Percentiles rank a stretch among this genome's conserved stretches.
These are phyloP conservation scores for Cataglyphis rosenhaueri DNA, from an alignment of 2,888 invertebrate genomes.

Conservation along the genomic window DNA sequence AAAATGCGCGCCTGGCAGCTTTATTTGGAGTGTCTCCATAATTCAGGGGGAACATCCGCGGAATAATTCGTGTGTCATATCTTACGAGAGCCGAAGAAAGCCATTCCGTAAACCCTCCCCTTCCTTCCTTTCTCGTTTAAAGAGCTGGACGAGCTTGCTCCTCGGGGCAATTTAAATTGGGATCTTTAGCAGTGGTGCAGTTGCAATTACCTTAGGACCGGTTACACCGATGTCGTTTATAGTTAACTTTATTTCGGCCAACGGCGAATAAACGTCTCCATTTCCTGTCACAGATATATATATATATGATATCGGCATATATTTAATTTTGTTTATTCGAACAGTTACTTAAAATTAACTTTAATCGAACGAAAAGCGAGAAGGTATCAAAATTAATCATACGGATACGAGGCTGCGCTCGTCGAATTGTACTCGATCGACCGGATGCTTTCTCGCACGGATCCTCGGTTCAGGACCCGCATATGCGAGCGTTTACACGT, in stretches of 20 bases:
- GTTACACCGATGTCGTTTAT: conserved; percentile 12
- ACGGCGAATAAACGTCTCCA: not conserved
- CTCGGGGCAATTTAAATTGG: conserved; percentile 49
- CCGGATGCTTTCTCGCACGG: not conserved
- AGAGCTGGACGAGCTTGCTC: conserved; percentile 1
- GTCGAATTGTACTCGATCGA: not conserved
- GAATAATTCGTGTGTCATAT: conserved; percentile 50
- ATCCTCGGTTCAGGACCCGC: not conserved
- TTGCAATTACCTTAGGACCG: not conserved
- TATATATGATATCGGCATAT: not conserved
- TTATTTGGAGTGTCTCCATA: conserved; percentile 59
- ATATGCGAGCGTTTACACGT: conserved; percentile 54
- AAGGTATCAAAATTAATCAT: conserved; percentile 26
- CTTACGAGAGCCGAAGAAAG: conserved; percentile 15
- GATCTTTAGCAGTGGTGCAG: conserved; percentile 14
- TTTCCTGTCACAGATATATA: not conserved
- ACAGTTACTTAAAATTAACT: not conserved
- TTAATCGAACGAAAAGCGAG: not conserved
- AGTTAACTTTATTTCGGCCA: not conserved
- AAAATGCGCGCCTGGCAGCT: conserved; percentile 55
- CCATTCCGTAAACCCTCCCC: conserved; percentile 13
- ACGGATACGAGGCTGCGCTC: not conserved
- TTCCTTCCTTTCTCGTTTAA: conserved; percentile 14
- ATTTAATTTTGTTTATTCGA: not conserved
- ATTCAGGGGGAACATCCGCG: conserved; percentile 51